phyloP scores from a whole-genome alignment of 2,113 vertebrate species.

The Electrona antarctica region DNA sequence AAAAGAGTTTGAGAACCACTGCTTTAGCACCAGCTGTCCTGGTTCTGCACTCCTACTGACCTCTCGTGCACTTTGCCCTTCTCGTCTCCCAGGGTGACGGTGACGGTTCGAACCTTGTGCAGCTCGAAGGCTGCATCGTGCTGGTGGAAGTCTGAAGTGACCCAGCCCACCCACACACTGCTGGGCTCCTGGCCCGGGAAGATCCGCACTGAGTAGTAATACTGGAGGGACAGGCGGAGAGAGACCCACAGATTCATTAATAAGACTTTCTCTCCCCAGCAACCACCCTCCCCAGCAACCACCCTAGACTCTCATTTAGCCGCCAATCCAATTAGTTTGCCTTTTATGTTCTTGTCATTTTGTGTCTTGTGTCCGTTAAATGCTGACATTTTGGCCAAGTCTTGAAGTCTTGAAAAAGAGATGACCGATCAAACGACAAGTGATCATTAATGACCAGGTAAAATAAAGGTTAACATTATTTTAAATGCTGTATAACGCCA shows the following conservation, averaged over 20 bases:
- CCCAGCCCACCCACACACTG: conserved; percentile 97
- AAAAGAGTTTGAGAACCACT: too few species aligned
- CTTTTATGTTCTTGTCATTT: background rate
- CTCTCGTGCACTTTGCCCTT: conserved; percentile 98
- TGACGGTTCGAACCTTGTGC: conserved; percentile 91
- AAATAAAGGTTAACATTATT: too few species aligned
- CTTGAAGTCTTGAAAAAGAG: too few species aligned
- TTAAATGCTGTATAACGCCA: too few species aligned
- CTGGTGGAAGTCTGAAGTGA: conserved; percentile 96
- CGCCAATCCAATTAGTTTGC: too few species aligned
- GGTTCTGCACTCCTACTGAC: conserved; percentile 70
- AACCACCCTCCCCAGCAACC: too few species aligned
- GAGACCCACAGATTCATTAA: background rate
- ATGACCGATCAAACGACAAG: too few species aligned
- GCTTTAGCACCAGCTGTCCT: conserved; percentile 6
- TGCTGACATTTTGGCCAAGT: too few species aligned
- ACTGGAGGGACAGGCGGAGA: conserved; percentile 77
- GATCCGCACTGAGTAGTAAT: conserved; percentile 94
- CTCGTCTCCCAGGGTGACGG: conserved; percentile 94
- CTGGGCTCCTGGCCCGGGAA: conserved; percentile 96
- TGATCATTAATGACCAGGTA: too few species aligned
- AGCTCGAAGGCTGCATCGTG: conserved; percentile 90
- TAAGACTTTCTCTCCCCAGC: too few species aligned
- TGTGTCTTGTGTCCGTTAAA: background rate
- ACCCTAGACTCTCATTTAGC: too few species aligned